Conservation (phyloP, 2,113 vertebrate species). For the Platichthys stellatus region DNA sequence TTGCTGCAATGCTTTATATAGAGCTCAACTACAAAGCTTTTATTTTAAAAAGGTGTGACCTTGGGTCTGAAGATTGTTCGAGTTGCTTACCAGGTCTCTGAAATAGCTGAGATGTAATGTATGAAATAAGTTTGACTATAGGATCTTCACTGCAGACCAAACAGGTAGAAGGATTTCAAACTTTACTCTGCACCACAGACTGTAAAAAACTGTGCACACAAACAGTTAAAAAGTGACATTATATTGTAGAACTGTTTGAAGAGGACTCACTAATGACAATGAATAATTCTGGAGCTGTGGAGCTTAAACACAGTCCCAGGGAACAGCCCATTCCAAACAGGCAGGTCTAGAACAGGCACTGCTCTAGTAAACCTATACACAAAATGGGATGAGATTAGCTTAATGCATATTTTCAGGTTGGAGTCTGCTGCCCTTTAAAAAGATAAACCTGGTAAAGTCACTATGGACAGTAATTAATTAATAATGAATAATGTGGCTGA, state of each 20-base stretch:
- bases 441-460: too few species aligned
- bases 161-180: background rate
- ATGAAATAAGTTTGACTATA: too few species aligned
- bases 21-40: too few species aligned
- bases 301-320: background rate
- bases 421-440: background rate
- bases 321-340: background rate
- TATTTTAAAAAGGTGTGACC: too few species aligned
- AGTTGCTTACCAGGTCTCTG: background rate
- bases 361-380: background rate
- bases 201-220: background rate
- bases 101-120: background rate
- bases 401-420: background rate
- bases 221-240: background rate
- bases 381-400: conserved; percentile 3
- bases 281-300: background rate
- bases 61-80: too few species aligned
- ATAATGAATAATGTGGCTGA: conserved; percentile 16
- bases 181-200: background rate
- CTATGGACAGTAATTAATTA: conserved; percentile 16
- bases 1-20: too few species aligned
- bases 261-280: background rate
- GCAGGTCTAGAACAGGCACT: background rate
- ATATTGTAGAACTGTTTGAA: background rate
- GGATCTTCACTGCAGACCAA: too few species aligned